Evolutionary conservation across 2,888 invertebrate species (phyloP).

Genomic region (Tinea pellionella): DNA sequence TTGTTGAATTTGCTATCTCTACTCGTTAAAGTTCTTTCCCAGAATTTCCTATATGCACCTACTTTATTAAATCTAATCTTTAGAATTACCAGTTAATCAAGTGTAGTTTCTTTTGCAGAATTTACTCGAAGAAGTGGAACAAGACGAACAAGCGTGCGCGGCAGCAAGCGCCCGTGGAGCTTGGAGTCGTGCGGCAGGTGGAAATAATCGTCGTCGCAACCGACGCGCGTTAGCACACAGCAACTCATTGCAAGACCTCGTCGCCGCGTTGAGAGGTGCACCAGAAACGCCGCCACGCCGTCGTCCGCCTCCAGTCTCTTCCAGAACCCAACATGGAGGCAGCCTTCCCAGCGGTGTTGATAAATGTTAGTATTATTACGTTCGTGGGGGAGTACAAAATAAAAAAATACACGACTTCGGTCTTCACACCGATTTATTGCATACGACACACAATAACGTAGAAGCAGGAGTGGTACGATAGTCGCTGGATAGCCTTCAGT

Average conservation of each 20-base stretch:
- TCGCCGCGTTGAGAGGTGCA: conserved; percentile 54
- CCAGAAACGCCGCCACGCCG: conserved; percentile 40
- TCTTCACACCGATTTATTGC: too few relatives aligned
- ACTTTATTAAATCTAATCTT: too few relatives aligned
- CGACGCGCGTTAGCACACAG: conserved; percentile 59
- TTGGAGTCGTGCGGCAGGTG: conserved; percentile 41
- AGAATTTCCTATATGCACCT: too few relatives aligned
- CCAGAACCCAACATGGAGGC: conserved; percentile 57
- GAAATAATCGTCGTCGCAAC: conserved; percentile 44
- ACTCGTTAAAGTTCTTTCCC: too few relatives aligned
- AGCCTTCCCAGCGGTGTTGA: conserved; percentile 61
- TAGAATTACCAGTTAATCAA: too few relatives aligned
- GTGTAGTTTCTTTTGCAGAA: conserved; percentile 72
- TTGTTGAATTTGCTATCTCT: too few relatives aligned
- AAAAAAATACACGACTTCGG: too few relatives aligned
- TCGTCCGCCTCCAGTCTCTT: conserved; percentile 40
- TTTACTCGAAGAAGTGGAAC: conserved; percentile 81
- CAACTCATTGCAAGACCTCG: conserved; percentile 72
- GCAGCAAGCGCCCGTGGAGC: conserved; percentile 43
- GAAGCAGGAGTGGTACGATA: too few relatives aligned
- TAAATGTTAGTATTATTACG: conserved; percentile 43
- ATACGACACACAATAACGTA: too few relatives aligned
- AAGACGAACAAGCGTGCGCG: conserved; percentile 74
- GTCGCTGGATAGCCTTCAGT: too few relatives aligned
- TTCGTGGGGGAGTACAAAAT: too few relatives aligned